A percentile compares a stretch with the other conserved stretches of the same genome.
phyloP scores from a whole-genome alignment of 2,797 vertebrate genomes.

The Ceryle rudis region DNA sequence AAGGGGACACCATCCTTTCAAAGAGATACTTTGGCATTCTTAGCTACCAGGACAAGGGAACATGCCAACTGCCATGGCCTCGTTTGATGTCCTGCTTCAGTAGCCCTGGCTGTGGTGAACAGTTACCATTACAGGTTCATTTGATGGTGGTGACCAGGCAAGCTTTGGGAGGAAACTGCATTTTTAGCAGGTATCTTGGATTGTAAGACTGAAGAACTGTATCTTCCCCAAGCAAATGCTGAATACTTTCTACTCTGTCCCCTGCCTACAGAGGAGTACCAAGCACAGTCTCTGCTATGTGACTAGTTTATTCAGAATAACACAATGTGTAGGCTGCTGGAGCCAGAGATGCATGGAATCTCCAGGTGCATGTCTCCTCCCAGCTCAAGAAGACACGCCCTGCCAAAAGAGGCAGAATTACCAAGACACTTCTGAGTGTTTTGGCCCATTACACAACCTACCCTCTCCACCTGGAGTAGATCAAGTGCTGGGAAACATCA shows the following conservation, averaged over 20 bases:
- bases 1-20: neutral
- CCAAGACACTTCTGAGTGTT: neutral
- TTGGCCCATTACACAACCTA: neutral
- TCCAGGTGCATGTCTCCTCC: neutral
- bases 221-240: neutral
- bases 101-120: neutral
- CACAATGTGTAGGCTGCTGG: neutral
- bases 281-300: neutral
- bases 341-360: neutral
- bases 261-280: neutral
- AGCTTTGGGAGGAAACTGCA: neutral
- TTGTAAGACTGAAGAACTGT: neutral
- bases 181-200: neutral
- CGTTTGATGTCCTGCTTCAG: neutral
- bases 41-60: neutral
- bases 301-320: fast-evolving
- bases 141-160: neutral
- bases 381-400: neutral
- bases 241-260: neutral
- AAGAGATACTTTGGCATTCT: neutral
- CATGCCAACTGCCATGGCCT: fast-evolving
- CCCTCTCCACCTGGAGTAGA: neutral
- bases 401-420: neutral
- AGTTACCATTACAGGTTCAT: neutral
- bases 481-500: neutral